Evolutionary conservation across 2,113 vertebrate species (phyloP).

Genomic region (Etia nguti): DNA sequence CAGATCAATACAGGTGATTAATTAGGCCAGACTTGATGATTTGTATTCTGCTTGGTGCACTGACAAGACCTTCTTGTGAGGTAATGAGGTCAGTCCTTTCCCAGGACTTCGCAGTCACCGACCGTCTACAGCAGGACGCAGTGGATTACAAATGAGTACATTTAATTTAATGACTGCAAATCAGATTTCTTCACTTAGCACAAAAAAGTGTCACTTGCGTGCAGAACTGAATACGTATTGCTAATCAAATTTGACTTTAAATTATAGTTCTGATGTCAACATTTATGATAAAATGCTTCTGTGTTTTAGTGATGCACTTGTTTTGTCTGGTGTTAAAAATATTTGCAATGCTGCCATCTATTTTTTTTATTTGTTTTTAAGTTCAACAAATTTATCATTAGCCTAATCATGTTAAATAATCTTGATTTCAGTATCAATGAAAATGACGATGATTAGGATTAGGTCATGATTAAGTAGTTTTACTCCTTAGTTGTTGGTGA

Average conservation of each 20-base stretch:
- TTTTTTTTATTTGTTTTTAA: neutral
- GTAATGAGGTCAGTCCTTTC: neutral
- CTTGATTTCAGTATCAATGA: neutral
- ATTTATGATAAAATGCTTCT: neutral
- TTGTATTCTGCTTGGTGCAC: neutral
- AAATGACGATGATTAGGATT: neutral
- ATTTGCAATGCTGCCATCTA: neutral
- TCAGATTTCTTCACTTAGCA: neutral
- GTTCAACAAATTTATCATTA: neutral
- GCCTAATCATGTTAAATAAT: neutral
- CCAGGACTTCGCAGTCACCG: neutral
- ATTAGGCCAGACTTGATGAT: neutral
- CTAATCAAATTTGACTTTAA: neutral
- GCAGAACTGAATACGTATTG: neutral
- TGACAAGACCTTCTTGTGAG: neutral
- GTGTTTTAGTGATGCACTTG: neutral
- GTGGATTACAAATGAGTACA: neutral
- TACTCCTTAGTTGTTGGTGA: neutral
- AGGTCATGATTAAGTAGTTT: neutral
- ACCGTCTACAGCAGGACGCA: neutral
- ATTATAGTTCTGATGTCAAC: neutral
- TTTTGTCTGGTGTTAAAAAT: neutral
- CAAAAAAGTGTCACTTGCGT: accelerated
- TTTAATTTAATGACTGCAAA: neutral
- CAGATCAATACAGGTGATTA: neutral